These are phyloP conservation scores for Goniozus legneri DNA, from an alignment of 1,140 invertebrate species.

Conservation along the genomic window DNA sequence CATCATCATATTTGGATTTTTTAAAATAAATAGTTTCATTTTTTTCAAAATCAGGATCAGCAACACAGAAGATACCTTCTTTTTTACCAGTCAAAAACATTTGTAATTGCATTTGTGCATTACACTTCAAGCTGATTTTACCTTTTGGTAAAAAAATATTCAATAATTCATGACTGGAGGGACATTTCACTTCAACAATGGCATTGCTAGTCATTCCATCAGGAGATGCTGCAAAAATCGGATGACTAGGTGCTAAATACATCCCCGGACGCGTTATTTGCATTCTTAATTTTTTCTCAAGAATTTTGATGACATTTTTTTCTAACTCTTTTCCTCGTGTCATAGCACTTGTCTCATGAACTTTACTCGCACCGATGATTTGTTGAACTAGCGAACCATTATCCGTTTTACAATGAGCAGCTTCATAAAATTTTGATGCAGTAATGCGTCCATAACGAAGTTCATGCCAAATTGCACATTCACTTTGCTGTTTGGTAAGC, in stretches of 20 bases:
- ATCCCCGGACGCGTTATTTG: conserved; percentile 21
- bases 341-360: conserved; percentile 31
- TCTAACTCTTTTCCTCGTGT: conserved; percentile 35
- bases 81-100: conserved; percentile 11
- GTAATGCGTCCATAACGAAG: conserved; percentile 44
- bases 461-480: conserved; percentile 32
- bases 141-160: conserved; percentile 22
- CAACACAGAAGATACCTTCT: neutral
- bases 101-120: conserved; percentile 35
- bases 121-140: conserved; percentile 23
- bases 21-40: conserved; percentile 14
- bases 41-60: conserved; percentile 8
- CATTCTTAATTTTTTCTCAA: conserved; percentile 9
- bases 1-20: conserved; percentile 17
- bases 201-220: conserved; percentile 31
- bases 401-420: conserved; percentile 32
- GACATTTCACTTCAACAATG: conserved; percentile 40
- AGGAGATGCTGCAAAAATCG: conserved; percentile 38
- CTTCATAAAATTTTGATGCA: conserved; percentile 43
- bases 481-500: conserved; percentile 22
- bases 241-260: conserved; percentile 16
- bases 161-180: conserved; percentile 15
- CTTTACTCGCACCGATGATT: conserved; percentile 33
- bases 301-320: conserved; percentile 24
- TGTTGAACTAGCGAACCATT: conserved; percentile 33